Base-by-base conservation (phyloP, 2,888 invertebrate genomes). In the Dicranocentrus wangi region DNA sequence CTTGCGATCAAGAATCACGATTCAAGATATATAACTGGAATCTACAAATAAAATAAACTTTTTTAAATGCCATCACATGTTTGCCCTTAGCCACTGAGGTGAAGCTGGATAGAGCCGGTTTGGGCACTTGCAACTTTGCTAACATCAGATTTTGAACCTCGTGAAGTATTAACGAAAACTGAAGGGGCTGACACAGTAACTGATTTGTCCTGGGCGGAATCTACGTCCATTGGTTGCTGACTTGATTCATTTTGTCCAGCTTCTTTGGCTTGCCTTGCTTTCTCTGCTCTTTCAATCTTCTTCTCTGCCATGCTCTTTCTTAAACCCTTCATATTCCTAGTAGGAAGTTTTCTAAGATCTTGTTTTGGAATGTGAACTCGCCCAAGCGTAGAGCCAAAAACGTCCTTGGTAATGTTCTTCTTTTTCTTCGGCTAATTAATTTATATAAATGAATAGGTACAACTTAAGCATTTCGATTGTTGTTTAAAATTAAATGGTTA, bases 311-410 rank as follows among this genome's bases (percentile, higher is more conserved):
- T 82, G 2, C 82, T 92, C 88, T 94, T 95, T 87, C 93, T 93
- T 68, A 97, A 90, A 47, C 95, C 97, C 89, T 96, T 96, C 92
- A 96, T 94, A 89, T 96, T 96, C 82, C 96, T 92, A 1, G 96
- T 96, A 88, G 98, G 97, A 83, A 98, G 90, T 85, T 92, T 93
- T 70, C 92, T 91, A 39, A 98, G 91, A 87, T 96, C 93, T 88
- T 99, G 99, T 87, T 93, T 93, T 85, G 95, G 95, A 90, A 99
- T 92, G 89, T 99, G 99, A 77, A 99, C 93, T 69, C 97, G 93
- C 53, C 97, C 99, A 87, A 95, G 91, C 87, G 93, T 95, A 8
- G 94, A 94, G 72, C 98, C 99, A 87, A 99, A 93, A 1, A 91
- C 92, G 90, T 99, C 96, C 70, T 92, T 92, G 0, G 93, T 92